These are phyloP conservation scores for Amblyjoppa proteus DNA, from an alignment of 2,888 invertebrate species.

Conservation along the genomic window DNA sequence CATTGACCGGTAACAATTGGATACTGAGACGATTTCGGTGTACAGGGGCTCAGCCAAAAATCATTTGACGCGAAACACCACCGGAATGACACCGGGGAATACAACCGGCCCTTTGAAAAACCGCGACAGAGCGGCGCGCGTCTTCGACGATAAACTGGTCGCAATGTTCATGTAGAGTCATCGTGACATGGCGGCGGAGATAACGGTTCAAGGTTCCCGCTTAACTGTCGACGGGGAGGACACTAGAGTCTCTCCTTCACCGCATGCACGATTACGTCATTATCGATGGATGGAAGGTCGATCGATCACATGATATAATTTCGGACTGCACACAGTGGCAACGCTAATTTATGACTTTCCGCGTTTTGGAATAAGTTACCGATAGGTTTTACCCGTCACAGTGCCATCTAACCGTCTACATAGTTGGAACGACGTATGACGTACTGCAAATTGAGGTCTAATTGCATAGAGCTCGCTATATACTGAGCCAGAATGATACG, in stretches of 20 bases:
- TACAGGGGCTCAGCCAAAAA: not conserved
- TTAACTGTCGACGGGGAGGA: constrained; percentile 6
- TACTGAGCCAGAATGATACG: not conserved
- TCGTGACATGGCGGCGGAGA: constrained; percentile 69
- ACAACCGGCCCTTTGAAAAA: constrained; percentile 53
- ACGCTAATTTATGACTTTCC: not conserved
- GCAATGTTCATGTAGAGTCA: constrained; percentile 57
- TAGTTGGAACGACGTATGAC: not conserved
- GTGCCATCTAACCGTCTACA: not conserved
- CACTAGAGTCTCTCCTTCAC: not conserved
- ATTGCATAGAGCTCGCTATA: not conserved
- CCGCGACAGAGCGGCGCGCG: not conserved
- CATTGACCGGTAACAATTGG: not conserved
- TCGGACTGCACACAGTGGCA: not conserved
- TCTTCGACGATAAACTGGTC: constrained; percentile 5
- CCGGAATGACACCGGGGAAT: not conserved
- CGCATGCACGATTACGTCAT: not conserved
- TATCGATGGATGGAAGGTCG: constrained; percentile 9
- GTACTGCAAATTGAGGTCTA: not conserved
- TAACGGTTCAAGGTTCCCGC: constrained; percentile 72
- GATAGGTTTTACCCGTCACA: not conserved
- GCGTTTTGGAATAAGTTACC: not conserved
- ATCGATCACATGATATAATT: constrained; percentile 1
- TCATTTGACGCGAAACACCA: not conserved
- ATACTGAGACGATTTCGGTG: not conserved